A percentile compares a stretch with the other conserved stretches of the same genome.
phyloP scores from a whole-genome alignment of 2,113 vertebrate species.

The Pollachius pollachius region DNA sequence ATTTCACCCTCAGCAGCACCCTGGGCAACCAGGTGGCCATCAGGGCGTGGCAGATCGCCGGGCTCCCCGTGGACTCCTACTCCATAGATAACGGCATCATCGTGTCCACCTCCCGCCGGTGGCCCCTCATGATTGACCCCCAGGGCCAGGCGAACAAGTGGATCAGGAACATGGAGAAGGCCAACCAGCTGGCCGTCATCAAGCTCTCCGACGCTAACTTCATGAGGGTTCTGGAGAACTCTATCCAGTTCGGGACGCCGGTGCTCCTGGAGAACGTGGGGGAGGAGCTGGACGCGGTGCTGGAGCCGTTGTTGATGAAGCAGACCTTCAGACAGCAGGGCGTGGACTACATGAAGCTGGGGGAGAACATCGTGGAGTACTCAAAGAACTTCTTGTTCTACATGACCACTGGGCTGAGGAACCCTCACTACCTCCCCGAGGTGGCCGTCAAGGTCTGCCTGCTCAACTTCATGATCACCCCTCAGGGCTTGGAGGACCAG shows the following conservation, averaged over 20 bases:
- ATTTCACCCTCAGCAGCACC: constrained; percentile 82
- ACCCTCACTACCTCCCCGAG: constrained; percentile 92
- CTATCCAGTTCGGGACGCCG: constrained; percentile 86
- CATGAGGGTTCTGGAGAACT: constrained; percentile 81
- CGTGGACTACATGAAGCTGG: constrained; percentile 87
- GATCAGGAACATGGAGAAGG: constrained; percentile 93
- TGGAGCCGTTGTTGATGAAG: constrained; percentile 88
- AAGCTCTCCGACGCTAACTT: constrained; percentile 86
- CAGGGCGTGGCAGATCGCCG: constrained; percentile 87
- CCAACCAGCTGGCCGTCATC: constrained; percentile 82
- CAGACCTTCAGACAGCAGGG: constrained; percentile 90
- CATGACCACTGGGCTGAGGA: constrained; percentile 89
- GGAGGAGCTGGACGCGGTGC: constrained; percentile 87
- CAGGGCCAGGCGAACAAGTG: constrained; percentile 95
- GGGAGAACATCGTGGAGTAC: constrained; percentile 90
- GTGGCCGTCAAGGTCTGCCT: constrained; percentile 91
- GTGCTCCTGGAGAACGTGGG: constrained; percentile 87
- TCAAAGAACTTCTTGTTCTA: constrained; percentile 86
- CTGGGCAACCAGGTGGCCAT: constrained; percentile 86
- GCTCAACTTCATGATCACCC: constrained; percentile 95
- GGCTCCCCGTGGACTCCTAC: constrained; percentile 87
- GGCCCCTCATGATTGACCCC: constrained; percentile 93
- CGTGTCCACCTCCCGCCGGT: constrained; percentile 86
- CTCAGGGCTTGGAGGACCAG: constrained; percentile 89
- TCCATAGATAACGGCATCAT: constrained; percentile 92